Percentiles rank a stretch among this genome's conserved stretches.
Evolutionary conservation across 2,113 vertebrate genomes (phyloP).

Genomic region (Sylvilagus bachmani): DNA sequence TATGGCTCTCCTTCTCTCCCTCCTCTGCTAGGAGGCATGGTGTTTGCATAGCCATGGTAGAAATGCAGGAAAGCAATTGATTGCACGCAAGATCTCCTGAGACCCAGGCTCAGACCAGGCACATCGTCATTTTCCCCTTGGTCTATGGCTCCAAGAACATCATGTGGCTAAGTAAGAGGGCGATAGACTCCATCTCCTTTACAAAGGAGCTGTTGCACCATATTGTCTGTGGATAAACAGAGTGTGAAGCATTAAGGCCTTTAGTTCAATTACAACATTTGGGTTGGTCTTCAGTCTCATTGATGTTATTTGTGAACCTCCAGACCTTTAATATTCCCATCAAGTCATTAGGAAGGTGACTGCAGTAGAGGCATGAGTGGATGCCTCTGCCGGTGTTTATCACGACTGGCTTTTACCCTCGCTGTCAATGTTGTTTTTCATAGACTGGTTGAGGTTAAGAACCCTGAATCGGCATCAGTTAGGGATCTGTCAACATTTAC

Average conservation of each 20-base stretch:
- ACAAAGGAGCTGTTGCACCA: accelerated
- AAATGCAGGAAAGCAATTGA: background rate
- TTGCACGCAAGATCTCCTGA: background rate
- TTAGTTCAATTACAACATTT: accelerated
- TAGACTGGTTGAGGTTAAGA: background rate
- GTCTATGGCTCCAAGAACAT: background rate
- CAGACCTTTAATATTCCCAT: background rate
- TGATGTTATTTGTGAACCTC: accelerated
- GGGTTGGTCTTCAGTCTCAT: background rate
- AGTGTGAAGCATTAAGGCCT: accelerated
- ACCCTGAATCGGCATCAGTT: background rate
- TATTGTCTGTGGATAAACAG: background rate
- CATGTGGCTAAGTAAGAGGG: background rate
- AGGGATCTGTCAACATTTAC: accelerated
- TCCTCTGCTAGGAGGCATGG: background rate
- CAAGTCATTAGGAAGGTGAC: too few species aligned
- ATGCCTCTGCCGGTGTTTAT: too few species aligned
- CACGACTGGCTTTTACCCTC: accelerated
- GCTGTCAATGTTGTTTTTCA: background rate
- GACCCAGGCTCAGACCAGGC: background rate
- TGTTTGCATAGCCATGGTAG: accelerated
- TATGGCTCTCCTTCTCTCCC: accelerated
- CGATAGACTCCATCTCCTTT: accelerated
- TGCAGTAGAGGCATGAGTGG: accelerated
- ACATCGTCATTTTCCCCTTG: accelerated